Conservation (phyloP, 2,113 vertebrate genomes). For the Ceyx cyanopectus region DNA sequence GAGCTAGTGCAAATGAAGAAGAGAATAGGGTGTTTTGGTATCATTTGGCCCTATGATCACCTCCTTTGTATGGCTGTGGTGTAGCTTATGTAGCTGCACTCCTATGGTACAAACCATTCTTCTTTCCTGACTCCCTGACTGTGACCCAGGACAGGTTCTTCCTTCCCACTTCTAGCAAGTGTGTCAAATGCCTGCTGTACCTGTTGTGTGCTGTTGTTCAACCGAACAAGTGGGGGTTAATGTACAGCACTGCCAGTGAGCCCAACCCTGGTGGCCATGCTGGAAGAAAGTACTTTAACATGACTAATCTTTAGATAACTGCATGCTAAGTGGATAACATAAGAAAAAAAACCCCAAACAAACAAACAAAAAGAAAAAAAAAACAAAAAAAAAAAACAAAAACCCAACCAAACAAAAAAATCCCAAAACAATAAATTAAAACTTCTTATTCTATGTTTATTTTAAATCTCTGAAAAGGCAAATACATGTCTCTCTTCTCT, state of each 20-base stretch:
- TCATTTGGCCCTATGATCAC: not conserved
- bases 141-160: not conserved
- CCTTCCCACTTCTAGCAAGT: not conserved
- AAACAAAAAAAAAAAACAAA: too few species aligned
- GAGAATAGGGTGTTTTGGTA: not conserved
- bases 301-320: not conserved
- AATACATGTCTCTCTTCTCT: constrained; percentile 62
- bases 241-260: not conserved
- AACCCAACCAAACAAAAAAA: too few species aligned
- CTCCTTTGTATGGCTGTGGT: not conserved
- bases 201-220: not conserved
- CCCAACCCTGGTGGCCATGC: not conserved
- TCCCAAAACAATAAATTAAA: too few species aligned
- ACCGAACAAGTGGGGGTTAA: not conserved
- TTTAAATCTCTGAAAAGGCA: not conserved
- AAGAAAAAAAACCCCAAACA: not conserved
- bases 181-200: not conserved
- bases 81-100: not conserved
- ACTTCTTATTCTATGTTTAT: not conserved
- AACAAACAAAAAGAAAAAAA: too few species aligned
- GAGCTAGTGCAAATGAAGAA: not conserved
- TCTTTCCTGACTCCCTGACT: not conserved
- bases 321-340: not conserved
- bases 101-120: not conserved
- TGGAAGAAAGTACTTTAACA: not conserved